A percentile compares a stretch with the other conserved stretches of the same genome.
Evolutionary conservation across 2,888 invertebrate genomes (phyloP).

Genomic region (Panorpa germanica): DNA sequence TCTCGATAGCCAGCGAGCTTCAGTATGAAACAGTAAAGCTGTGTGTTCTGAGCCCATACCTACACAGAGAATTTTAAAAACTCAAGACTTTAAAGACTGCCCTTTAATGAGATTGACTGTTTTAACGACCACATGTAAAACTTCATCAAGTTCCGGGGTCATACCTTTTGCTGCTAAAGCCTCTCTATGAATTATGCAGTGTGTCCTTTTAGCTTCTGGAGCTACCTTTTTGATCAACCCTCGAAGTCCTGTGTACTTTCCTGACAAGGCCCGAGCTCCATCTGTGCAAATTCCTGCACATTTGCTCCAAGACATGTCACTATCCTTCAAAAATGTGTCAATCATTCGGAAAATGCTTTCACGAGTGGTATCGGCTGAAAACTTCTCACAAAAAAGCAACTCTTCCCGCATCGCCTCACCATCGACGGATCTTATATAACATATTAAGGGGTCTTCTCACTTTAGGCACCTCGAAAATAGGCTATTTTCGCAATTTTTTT

Average conservation of each 20-base stretch:
- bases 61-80: conserved; percentile 12
- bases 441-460: conserved; percentile 11
- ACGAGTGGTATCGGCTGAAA: conserved; percentile 13
- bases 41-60: conserved; percentile 12
- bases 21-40: conserved; percentile 11
- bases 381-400: conserved; percentile 14
- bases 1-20: conserved; percentile 12
- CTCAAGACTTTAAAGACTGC: conserved; percentile 11
- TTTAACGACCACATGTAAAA: conserved; percentile 11
- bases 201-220: conserved; percentile 11
- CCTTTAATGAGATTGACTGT: conserved; percentile 11
- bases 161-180: conserved; percentile 12
- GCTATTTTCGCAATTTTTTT: too few relatives aligned
- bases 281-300: conserved; percentile 15
- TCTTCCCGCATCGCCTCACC: conserved; percentile 13
- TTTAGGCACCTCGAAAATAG: too few relatives aligned
- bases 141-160: conserved; percentile 10
- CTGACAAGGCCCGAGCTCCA: conserved; percentile 14
- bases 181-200: conserved; percentile 12
- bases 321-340: conserved; percentile 13
- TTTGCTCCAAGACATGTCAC: conserved; percentile 13
- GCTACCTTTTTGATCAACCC: conserved; percentile 12
- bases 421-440: conserved; percentile 13
- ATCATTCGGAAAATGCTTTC: conserved; percentile 14
- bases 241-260: conserved; percentile 11